Evolutionary conservation across 2,888 invertebrate species (phyloP), one percentile per base, ranked within the genome.

Genomic region (Dryococelus australis): DNA sequence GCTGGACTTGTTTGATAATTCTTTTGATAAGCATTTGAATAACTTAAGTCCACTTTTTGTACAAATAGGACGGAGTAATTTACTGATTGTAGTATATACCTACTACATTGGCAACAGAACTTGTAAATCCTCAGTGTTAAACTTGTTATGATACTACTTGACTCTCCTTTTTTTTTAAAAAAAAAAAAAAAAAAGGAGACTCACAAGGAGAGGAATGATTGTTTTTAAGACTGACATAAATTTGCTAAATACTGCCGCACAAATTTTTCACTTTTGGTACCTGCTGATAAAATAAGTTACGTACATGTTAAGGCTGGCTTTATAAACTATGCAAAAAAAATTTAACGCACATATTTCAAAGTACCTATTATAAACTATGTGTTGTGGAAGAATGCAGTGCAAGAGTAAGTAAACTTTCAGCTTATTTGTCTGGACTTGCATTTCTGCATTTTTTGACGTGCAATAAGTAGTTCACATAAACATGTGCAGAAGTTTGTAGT

Each of bases 161-260:
- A 65, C 8, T 20, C 20, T 65, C 20, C 65, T 65, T n/a, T 65
- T n/a, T n/a, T n/a, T n/a, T n/a, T n/a, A n/a, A n/a, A n/a, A n/a
- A n/a, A n/a, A n/a, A n/a, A n/a, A n/a, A 65, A 16, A 24, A 24
- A 65, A 65, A 65, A 20, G 20, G 4, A 51, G 4, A 35, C 35
- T 35, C 35, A 8, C 51, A 65, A 65, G 65, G 20, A 24, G 65
- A 24, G n/a, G 16, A 65, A n/a, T 65, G 65, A n/a, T 65, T 65
- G 65, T 20, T 51, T 3, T 65, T 65, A 65, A 65, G 65, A 65
- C 65, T 65, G 65, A 65, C 10, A 6, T 65, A n/a, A 24, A 0
- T 24, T 65, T 65, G 65, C 65, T 65, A n/a, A 65, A 65, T 65
- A 65, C 65, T 65, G 65, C 65, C 65, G n/a, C 65, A 65, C 65